These are phyloP conservation scores for Myotis planiceps DNA, from an alignment of 2,797 vertebrate species.

Conservation along the genomic window DNA sequence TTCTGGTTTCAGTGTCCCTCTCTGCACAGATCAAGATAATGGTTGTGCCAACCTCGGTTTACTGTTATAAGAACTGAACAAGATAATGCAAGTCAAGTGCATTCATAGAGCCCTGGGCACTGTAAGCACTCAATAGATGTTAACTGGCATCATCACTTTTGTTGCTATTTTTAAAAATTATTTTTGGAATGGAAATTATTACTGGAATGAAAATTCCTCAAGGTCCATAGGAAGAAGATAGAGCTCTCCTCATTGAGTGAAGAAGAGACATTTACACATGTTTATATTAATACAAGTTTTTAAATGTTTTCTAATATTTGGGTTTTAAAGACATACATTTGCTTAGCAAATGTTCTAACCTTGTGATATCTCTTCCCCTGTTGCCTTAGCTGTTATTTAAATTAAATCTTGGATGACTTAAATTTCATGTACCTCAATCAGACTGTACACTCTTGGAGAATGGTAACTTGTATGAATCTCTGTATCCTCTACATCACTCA, in stretches of 20 bases:
- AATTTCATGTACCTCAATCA: neutral
- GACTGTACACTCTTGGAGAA: neutral
- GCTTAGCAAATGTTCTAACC: neutral
- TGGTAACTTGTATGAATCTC: neutral
- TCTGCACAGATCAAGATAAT: neutral
- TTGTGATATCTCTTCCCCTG: neutral
- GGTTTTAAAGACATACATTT: neutral
- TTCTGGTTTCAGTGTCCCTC: neutral
- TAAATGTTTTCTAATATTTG: neutral
- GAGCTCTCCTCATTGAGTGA: neutral
- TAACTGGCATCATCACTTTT: neutral
- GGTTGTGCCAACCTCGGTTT: neutral
- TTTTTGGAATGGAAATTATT: neutral
- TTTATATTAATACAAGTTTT: neutral
- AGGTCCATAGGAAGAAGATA: neutral
- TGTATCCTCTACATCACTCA: neutral
- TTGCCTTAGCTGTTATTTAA: neutral
- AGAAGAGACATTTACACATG: neutral
- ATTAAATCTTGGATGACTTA: neutral
- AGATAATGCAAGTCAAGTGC: neutral
- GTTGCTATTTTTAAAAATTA: neutral
- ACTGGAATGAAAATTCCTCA: neutral
- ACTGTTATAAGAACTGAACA: neutral
- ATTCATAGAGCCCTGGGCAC: neutral
- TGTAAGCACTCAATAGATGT: neutral